A percentile compares a stretch with the other conserved stretches of the same genome.
phyloP scores from a whole-genome alignment of 2,113 vertebrate species.

The Cryptotis parvus region DNA sequence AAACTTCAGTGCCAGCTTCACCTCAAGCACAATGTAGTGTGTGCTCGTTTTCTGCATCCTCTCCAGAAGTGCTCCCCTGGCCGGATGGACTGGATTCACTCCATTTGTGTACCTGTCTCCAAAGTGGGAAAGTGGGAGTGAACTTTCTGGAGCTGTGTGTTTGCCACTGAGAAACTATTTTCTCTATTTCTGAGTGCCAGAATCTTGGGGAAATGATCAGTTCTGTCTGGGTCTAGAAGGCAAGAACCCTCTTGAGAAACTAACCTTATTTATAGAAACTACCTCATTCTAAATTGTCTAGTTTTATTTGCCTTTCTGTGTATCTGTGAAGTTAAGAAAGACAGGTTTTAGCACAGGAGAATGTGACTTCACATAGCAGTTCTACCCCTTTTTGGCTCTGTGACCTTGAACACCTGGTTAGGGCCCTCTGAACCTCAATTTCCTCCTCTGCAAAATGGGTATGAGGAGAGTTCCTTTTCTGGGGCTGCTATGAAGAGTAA shows the following conservation, averaged over 20 bases:
- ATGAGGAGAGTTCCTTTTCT: not conserved
- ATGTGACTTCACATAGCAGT: not conserved
- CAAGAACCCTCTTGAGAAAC: not conserved
- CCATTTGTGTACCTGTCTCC: not conserved
- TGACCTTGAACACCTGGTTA: not conserved
- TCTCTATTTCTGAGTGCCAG: not conserved
- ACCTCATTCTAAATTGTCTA: not conserved
- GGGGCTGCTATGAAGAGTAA: not conserved
- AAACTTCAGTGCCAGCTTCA: not conserved
- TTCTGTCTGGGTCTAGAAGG: not conserved
- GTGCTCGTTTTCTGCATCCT: not conserved
- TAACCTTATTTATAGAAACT: not conserved
- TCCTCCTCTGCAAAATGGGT: constrained; percentile 12
- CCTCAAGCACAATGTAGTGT: not conserved
- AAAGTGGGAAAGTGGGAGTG: not conserved
- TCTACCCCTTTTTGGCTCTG: not conserved
- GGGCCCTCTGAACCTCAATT: not conserved
- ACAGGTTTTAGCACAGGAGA: not conserved
- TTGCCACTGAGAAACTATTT: not conserved
- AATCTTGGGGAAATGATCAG: not conserved
- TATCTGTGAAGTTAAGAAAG: not conserved
- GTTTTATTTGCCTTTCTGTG: not conserved
- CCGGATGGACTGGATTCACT: not conserved
- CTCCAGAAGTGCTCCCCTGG: not conserved
- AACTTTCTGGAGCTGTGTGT: not conserved